phyloP scores from a whole-genome alignment of 2,113 vertebrate genomes.

The Stegastes partitus region DNA sequence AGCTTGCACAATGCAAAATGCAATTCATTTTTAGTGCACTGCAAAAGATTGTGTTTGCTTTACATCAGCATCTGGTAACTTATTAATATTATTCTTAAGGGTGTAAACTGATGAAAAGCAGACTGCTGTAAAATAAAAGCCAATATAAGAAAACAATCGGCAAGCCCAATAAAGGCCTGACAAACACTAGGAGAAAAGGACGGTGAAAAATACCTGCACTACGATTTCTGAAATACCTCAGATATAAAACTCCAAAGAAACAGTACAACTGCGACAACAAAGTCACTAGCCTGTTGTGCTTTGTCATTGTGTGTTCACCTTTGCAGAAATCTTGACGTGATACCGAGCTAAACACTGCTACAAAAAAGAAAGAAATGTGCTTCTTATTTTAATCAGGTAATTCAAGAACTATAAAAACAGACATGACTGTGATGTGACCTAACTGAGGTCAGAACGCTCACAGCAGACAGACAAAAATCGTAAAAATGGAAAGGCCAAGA shows the following conservation, averaged over 20 bases:
- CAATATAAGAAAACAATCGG: background rate
- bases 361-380: too few species aligned
- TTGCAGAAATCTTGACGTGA: too few species aligned
- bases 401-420: too few species aligned
- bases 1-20: conserved; percentile 17
- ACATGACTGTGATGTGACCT: too few species aligned
- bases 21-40: conserved; percentile 14
- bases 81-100: background rate
- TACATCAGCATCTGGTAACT: background rate
- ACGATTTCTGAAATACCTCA: background rate
- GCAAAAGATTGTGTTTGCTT: conserved; percentile 5
- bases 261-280: background rate
- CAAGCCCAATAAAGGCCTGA: background rate
- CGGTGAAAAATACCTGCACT: background rate
- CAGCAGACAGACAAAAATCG: too few species aligned
- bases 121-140: background rate
- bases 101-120: conserved; percentile 15
- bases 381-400: too few species aligned
- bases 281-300: too few species aligned
- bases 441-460: too few species aligned
- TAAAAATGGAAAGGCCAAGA: too few species aligned
- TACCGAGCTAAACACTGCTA: too few species aligned
- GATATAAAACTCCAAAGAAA: background rate
- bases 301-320: too few species aligned
- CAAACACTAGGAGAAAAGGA: background rate